Evolutionary conservation across 1,140 invertebrate species (phyloP).

Genomic region (Trichogramma pretiosum): DNA sequence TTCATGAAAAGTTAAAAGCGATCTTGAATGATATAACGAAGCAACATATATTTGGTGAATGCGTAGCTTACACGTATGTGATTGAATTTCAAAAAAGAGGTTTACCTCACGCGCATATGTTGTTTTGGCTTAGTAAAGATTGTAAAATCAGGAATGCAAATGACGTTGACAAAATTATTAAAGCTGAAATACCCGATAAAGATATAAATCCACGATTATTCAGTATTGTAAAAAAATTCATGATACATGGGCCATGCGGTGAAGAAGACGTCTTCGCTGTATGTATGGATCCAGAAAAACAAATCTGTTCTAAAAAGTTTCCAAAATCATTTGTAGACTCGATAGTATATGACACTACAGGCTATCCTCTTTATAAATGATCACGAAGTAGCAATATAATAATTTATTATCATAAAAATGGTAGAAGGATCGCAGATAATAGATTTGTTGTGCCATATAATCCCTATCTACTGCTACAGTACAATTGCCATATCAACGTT

Average conservation of each 20-base stretch:
- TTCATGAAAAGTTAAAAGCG: conserved; percentile 31
- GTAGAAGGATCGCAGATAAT: conserved; percentile 22
- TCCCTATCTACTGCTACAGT: conserved; percentile 10
- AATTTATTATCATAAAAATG: conserved; percentile 6
- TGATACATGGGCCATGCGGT: conserved; percentile 36
- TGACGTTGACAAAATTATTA: conserved; percentile 17
- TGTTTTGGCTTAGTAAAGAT: conserved; percentile 1
- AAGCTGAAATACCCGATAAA: conserved; percentile 45
- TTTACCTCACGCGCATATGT: conserved; percentile 4
- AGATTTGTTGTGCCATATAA: conserved; percentile 26
- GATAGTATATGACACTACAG: conserved; percentile 28
- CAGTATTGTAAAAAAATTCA: conserved; percentile 31
- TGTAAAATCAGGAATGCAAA: conserved; percentile 5
- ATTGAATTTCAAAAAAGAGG: conserved; percentile 9
- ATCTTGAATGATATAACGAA: conserved; percentile 27
- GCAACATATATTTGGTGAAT: background rate
- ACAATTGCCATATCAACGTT: conserved; percentile 15
- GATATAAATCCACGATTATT: conserved; percentile 31
- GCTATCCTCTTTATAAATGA: conserved; percentile 23
- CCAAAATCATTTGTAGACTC: conserved; percentile 27
- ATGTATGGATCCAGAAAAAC: conserved; percentile 22
- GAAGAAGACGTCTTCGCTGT: too few relatives aligned
- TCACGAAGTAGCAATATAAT: conserved; percentile 10
- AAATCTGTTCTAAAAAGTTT: conserved; percentile 34
- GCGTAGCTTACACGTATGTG: conserved; percentile 6